A percentile compares a stretch with the other conserved stretches of the same genome.
Conservation (phyloP, 2,113 vertebrate species). For the Coreoperca whiteheadi region DNA sequence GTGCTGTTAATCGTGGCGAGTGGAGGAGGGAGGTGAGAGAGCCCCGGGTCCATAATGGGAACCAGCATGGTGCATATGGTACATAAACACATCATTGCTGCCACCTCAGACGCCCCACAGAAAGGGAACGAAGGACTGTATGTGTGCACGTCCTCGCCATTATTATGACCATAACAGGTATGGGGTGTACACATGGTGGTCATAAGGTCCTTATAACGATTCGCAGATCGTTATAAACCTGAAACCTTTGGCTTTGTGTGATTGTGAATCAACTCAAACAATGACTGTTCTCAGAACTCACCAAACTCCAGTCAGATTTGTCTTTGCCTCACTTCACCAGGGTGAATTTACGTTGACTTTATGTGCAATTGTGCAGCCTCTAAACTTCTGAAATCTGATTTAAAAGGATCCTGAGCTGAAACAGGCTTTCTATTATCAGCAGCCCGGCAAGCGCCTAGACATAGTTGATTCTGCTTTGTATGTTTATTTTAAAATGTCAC, state of each 20-base stretch:
- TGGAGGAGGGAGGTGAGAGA: slow-evolving; percentile 60
- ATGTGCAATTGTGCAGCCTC: background rate
- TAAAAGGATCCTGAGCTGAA: background rate
- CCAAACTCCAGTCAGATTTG: background rate
- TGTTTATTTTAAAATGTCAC: background rate
- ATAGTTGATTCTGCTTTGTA: background rate
- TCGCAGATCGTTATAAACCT: background rate
- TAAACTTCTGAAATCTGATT: slow-evolving; percentile 11
- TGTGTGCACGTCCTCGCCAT: slow-evolving; percentile 38
- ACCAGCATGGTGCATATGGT: slow-evolving; percentile 70
- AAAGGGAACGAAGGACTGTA: slow-evolving; percentile 13
- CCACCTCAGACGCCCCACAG: slow-evolving; percentile 44
- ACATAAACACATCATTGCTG: slow-evolving; percentile 68
- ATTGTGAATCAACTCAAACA: background rate
- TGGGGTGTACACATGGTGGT: slow-evolving; percentile 3
- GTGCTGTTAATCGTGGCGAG: slow-evolving; percentile 68
- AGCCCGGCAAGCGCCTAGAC: background rate
- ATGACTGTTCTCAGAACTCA: background rate
- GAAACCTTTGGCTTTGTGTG: background rate
- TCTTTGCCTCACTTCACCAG: background rate
- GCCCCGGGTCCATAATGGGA: slow-evolving; percentile 69
- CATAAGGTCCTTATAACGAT: background rate
- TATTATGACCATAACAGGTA: slow-evolving; percentile 33
- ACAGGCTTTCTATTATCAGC: background rate
- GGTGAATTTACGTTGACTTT: background rate